Conservation (phyloP, 2,113 vertebrate genomes). For the Hyperoodon ampullatus region DNA sequence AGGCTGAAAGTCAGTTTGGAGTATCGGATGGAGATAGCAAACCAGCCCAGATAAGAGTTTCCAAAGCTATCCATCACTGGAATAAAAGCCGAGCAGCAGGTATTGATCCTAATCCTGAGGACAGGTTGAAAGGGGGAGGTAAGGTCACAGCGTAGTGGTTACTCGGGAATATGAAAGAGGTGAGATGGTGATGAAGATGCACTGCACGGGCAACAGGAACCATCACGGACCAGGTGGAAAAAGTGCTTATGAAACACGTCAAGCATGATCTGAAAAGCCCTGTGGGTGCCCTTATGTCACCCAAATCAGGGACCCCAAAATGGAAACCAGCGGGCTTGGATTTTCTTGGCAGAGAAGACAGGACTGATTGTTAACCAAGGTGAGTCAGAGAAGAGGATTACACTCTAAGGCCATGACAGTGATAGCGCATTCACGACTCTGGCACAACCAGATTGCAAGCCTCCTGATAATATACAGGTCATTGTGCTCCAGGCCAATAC, state of each 20-base stretch:
- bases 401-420: neutral
- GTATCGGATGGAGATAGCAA: conserved; percentile 76
- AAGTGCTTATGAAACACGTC: neutral
- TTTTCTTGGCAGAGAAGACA: conserved; percentile 25
- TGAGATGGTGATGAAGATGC: conserved; percentile 61
- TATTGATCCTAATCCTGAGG: conserved; percentile 82
- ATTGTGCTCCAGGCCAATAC: neutral
- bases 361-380: neutral
- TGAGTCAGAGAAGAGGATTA: neutral
- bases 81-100: conserved; percentile 81
- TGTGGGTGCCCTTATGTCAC: neutral
- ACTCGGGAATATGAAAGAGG: conserved; percentile 61
- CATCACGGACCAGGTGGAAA: neutral
- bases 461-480: accelerated
- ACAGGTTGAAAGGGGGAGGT: conserved; percentile 76
- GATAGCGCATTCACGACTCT: neutral
- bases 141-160: conserved; percentile 71
- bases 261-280: neutral
- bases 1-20: conserved; percentile 76
- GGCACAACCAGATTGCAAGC: neutral
- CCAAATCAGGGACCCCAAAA: neutral
- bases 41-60: conserved; percentile 79
- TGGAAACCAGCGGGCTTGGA: neutral
- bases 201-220: conserved; percentile 24
- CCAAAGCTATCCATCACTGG: conserved; percentile 81